Percentiles rank a stretch among this genome's conserved stretches.
phyloP scores from a whole-genome alignment of 2,113 vertebrate genomes.

The Cebidichthys violaceus region DNA sequence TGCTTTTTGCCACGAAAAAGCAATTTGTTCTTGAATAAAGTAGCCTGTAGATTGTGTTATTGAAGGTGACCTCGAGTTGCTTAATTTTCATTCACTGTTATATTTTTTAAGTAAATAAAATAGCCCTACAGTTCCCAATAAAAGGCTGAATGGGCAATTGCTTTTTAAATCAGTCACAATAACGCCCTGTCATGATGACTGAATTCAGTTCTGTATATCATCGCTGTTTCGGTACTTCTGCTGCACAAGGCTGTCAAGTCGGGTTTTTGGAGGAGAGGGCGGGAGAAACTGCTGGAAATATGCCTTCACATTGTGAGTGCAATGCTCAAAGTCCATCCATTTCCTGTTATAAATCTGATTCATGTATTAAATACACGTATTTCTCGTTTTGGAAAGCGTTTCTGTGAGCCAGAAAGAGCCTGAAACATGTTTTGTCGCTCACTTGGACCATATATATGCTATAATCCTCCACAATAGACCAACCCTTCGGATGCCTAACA shows the following conservation, averaged over 20 bases:
- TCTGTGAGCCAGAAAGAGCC: neutral
- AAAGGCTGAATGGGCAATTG: neutral
- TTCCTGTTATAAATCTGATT: neutral
- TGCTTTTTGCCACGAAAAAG: slow-evolving; percentile 20
- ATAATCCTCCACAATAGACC: slow-evolving; percentile 61
- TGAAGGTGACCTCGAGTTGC: slow-evolving; percentile 42
- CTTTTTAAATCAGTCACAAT: slow-evolving; percentile 40
- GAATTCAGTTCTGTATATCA: neutral
- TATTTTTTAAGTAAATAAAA: slow-evolving; percentile 33
- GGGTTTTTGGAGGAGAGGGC: slow-evolving; percentile 7
- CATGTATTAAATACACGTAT: slow-evolving; percentile 17
- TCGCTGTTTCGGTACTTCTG: slow-evolving; percentile 40
- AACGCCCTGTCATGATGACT: neutral
- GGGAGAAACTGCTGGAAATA: slow-evolving; percentile 74
- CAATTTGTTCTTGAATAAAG: neutral
- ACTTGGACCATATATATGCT: slow-evolving; percentile 39
- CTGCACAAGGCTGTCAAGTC: slow-evolving; percentile 56
- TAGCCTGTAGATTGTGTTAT: neutral
- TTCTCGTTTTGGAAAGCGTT: slow-evolving; percentile 22
- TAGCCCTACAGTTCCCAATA: neutral
- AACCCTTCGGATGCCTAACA: slow-evolving; percentile 57
- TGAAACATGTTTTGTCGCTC: slow-evolving; percentile 55
- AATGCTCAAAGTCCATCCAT: slow-evolving; percentile 46
- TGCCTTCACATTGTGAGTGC: slow-evolving; percentile 24
- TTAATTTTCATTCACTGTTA: slow-evolving; percentile 36